Percentiles rank a stretch among this genome's conserved stretches.
Evolutionary conservation across 2,113 vertebrate genomes (phyloP).

Genomic region (Nothoprocta pentlandii): DNA sequence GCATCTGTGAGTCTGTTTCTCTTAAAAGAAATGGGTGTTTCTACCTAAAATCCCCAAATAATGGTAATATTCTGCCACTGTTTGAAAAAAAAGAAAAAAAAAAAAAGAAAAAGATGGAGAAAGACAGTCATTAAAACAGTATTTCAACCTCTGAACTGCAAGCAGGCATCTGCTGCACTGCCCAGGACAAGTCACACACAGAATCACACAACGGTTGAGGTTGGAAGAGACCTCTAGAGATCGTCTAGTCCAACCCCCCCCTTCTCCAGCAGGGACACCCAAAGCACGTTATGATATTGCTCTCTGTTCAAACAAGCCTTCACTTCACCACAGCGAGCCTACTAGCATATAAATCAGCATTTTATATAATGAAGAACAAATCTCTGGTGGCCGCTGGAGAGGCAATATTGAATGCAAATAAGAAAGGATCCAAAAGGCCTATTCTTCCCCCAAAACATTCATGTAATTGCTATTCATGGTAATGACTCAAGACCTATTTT

Average conservation of each 20-base stretch:
- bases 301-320: conserved; percentile 43
- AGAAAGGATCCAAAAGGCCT: background rate
- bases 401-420: background rate
- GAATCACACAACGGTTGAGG: too few relatives aligned
- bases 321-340: conserved; percentile 3
- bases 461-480: background rate
- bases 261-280: background rate
- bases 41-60: conserved; percentile 44
- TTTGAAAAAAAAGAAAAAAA: conserved; percentile 46
- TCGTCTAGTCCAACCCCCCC: too few relatives aligned
- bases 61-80: background rate
- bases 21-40: conserved; percentile 34
- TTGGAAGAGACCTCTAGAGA: too few relatives aligned
- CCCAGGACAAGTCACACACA: conserved; percentile 1
- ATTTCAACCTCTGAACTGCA: conserved; percentile 53
- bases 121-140: conserved; percentile 33
- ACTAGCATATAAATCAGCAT: conserved; percentile 28
- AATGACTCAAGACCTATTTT: background rate
- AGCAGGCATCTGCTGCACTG: conserved; percentile 59
- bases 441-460: background rate
- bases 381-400: background rate
- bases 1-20: conserved; percentile 18
- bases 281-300: conserved; percentile 4
- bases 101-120: too few relatives aligned
- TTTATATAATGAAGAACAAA: background rate